These are phyloP conservation scores for Imbricaverruca yamaguchii DNA, from an alignment of 2,888 invertebrate species.

Conservation along the genomic window DNA sequence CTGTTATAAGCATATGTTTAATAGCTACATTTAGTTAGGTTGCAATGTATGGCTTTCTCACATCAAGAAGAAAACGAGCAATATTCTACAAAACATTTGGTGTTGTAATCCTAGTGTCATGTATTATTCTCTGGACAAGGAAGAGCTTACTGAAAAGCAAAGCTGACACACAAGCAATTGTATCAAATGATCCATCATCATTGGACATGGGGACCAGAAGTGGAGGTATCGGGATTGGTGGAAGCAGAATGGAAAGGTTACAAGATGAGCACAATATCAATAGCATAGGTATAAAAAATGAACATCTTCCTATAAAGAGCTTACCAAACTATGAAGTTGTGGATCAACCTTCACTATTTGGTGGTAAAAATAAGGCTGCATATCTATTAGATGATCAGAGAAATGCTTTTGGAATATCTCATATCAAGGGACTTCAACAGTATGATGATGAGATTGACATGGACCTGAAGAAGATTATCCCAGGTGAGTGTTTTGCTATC, in stretches of 20 bases:
- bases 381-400: neutral
- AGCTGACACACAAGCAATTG: too few relatives aligned
- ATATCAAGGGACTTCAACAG: neutral
- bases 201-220: too few relatives aligned
- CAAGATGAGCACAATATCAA: neutral
- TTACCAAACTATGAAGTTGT: neutral
- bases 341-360: neutral
- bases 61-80: conserved; percentile 4
- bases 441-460: neutral
- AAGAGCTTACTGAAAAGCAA: neutral
- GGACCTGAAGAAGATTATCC: neutral
- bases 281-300: neutral
- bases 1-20: too few relatives aligned
- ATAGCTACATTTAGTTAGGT: too few relatives aligned
- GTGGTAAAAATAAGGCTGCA: too few relatives aligned
- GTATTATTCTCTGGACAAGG: neutral
- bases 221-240: too few relatives aligned
- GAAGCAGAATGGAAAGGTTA: neutral
- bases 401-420: neutral
- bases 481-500: neutral
- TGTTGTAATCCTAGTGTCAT: neutral
- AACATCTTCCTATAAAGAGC: neutral
- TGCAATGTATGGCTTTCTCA: neutral
- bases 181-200: too few relatives aligned
- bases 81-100: neutral